Percentiles rank a stretch among this genome's conserved stretches.
phyloP scores from a whole-genome alignment of 2,113 vertebrate genomes.

The Tringa solitaria region DNA sequence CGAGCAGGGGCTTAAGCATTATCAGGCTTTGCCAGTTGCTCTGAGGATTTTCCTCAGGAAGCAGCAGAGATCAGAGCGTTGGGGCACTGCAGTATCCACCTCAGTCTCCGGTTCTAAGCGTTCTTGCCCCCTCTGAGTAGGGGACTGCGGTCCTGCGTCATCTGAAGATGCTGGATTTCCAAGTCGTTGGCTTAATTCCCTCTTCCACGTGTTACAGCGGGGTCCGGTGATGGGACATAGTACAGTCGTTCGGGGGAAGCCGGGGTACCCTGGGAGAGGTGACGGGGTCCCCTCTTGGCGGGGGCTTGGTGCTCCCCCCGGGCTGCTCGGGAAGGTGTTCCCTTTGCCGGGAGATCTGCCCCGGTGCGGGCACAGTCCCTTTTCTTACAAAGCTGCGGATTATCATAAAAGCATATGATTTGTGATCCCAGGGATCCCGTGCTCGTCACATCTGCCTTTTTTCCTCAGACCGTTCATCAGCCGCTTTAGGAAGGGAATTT shows the following conservation, averaged over 20 bases:
- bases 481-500: not conserved
- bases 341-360: not conserved
- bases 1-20: not conserved
- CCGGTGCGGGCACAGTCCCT: not conserved
- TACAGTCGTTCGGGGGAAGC: not conserved
- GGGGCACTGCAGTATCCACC: rapidly evolving
- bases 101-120: rapidly evolving
- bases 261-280: not conserved
- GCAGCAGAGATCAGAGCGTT: not conserved
- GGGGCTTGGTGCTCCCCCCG: rapidly evolving
- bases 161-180: rapidly evolving
- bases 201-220: rapidly evolving
- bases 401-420: not conserved
- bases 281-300: not conserved
- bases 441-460: not conserved
- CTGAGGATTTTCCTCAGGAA: not conserved
- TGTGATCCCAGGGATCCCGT: not conserved
- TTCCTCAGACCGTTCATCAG: not conserved
- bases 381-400: not conserved
- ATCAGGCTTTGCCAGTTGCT: not conserved
- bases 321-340: not conserved
- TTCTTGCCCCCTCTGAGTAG: rapidly evolving
- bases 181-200: not conserved
- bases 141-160: not conserved
- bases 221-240: not conserved